phyloP scores from a whole-genome alignment of 2,797 vertebrate species.

The Gouania willdenowi region DNA sequence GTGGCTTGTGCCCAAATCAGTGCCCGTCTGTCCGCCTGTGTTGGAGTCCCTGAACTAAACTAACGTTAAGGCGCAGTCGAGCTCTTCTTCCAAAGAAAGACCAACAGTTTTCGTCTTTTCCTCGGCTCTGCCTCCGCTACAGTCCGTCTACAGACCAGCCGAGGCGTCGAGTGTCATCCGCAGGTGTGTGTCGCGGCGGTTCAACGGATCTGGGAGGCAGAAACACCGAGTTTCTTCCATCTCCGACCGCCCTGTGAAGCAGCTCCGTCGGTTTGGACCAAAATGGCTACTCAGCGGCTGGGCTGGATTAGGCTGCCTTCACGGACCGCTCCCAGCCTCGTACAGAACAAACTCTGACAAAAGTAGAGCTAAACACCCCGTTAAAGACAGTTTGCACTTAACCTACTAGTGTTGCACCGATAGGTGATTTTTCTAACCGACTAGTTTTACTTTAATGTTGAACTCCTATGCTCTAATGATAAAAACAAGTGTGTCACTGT shows the following conservation, averaged over 20 bases:
- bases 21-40: slow-evolving; percentile 34
- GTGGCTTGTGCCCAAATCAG: slow-evolving; percentile 11
- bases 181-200: neutral
- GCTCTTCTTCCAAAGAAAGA: slow-evolving; percentile 42
- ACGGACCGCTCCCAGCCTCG: slow-evolving; percentile 29
- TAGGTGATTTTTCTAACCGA: too few species aligned
- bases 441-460: too few species aligned
- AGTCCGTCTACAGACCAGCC: slow-evolving; percentile 18
- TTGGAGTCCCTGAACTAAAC: slow-evolving; percentile 40
- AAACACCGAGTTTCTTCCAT: slow-evolving; percentile 65
- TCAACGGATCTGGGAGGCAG: slow-evolving; percentile 10
- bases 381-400: too few species aligned
- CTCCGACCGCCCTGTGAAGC: slow-evolving; percentile 61
- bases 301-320: slow-evolving; percentile 74
- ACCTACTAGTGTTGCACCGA: too few species aligned
- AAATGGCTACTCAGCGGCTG: slow-evolving; percentile 88
- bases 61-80: slow-evolving; percentile 44
- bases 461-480: too few species aligned
- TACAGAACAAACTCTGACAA: slow-evolving; percentile 1
- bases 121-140: neutral
- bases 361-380: too few species aligned
- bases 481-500: too few species aligned
- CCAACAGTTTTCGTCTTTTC: slow-evolving; percentile 5
- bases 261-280: slow-evolving; percentile 76
- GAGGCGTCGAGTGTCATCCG: slow-evolving; percentile 15